These are phyloP conservation scores for Prolemur simus DNA, from an alignment of 2,113 vertebrate species.

Conservation along the genomic window DNA sequence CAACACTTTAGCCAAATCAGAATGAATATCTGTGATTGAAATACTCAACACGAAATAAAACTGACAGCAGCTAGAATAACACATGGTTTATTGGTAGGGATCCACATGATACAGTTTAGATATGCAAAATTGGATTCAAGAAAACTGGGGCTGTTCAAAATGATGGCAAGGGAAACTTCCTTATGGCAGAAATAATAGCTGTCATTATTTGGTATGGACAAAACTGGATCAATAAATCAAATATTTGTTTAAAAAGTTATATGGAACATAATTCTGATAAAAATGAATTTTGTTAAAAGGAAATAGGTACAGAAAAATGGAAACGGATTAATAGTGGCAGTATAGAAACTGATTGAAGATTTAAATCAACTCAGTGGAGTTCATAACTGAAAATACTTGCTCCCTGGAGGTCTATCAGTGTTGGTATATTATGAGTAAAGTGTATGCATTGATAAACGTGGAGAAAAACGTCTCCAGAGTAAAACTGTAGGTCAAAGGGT, in stretches of 20 bases:
- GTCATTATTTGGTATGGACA: not conserved
- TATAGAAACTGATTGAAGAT: not conserved
- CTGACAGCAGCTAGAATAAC: conserved; percentile 9
- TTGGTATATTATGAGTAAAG: not conserved
- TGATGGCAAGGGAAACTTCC: not conserved
- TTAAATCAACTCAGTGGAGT: not conserved
- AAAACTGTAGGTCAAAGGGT: not conserved
- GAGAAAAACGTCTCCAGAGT: not conserved
- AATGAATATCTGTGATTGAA: conserved; percentile 24
- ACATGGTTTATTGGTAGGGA: not conserved
- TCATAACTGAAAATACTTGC: not conserved
- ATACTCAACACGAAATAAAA: conserved; percentile 50
- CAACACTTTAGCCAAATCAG: not conserved
- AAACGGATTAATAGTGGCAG: not conserved
- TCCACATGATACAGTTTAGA: not conserved
- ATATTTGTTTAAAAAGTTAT: not conserved
- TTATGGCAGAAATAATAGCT: not conserved
- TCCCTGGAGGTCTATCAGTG: not conserved
- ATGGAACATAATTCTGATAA: conserved; percentile 3
- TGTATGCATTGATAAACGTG: not conserved
- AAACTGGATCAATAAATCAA: not conserved
- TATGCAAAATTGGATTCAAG: not conserved
- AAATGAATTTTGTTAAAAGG: conserved; percentile 19
- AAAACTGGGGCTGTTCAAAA: not conserved
- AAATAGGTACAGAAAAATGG: not conserved